Conservation (phyloP, 2,113 vertebrate genomes). For the Ariopsis seemanni region DNA sequence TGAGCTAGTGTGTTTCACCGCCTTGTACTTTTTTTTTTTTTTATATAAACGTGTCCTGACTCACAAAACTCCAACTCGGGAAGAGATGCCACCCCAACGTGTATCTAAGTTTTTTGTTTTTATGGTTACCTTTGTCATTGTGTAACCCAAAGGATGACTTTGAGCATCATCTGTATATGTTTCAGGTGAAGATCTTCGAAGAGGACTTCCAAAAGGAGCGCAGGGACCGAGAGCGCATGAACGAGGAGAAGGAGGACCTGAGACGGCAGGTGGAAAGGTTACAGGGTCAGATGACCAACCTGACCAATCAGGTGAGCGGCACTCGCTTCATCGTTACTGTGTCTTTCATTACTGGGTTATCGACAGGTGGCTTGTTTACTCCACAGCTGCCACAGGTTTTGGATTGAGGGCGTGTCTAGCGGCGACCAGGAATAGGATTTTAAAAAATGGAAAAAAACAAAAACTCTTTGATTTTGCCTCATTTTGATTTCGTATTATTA, state of each 20-base stretch:
- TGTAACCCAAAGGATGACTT: background rate
- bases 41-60: background rate
- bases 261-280: slow-evolving; percentile 89
- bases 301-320: slow-evolving; percentile 81
- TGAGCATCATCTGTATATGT: background rate
- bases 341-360: background rate
- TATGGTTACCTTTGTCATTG: background rate
- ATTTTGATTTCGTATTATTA: background rate
- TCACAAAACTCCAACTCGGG: background rate
- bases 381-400: background rate
- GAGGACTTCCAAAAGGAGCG: slow-evolving; percentile 96
- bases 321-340: background rate
- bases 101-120: background rate
- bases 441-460: background rate
- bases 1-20: too few relatives aligned
- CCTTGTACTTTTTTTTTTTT: background rate
- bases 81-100: too few relatives aligned
- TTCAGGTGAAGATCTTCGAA: slow-evolving; percentile 96
- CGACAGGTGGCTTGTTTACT: background rate
- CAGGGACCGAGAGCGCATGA: slow-evolving; percentile 95
- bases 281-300: slow-evolving; percentile 87
- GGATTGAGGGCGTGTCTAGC: background rate
- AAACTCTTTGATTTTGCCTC: background rate
- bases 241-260: slow-evolving; percentile 96
- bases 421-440: background rate